A percentile compares a stretch with the other conserved stretches of the same genome.
Evolutionary conservation across 2,797 vertebrate species (phyloP).

Genomic region (Mormyrops boulengeri): DNA sequence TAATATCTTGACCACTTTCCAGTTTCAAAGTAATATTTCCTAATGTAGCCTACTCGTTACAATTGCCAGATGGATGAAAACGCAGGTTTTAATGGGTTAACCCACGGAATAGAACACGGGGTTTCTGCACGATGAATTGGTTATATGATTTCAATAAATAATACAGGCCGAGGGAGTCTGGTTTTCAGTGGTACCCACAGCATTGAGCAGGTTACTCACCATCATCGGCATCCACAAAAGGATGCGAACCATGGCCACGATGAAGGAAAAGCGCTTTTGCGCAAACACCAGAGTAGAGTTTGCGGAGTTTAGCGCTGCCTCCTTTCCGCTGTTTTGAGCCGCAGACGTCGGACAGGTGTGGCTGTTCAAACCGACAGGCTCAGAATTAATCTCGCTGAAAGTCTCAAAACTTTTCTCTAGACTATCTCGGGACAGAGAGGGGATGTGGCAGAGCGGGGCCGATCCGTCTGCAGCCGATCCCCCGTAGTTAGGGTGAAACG

Average conservation of each 20-base stretch:
- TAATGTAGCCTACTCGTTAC: neutral
- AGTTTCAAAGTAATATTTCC: neutral
- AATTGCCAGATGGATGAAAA: neutral
- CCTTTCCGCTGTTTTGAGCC: conserved; percentile 34
- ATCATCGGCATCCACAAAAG: conserved; percentile 95
- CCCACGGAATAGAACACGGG: neutral
- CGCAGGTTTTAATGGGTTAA: neutral
- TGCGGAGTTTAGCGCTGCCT: conserved; percentile 34
- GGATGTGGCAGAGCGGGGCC: conserved; percentile 51
- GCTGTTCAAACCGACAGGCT: conserved; percentile 43
- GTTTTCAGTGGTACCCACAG: neutral
- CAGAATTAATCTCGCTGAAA: conserved; percentile 51
- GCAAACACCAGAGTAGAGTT: conserved; percentile 67
- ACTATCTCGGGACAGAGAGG: conserved; percentile 61
- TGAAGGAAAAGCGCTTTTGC: conserved; percentile 89
- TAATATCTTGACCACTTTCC: neutral
- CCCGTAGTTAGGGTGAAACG: conserved; percentile 51
- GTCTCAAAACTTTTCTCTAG: conserved; percentile 55
- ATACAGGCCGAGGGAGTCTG: neutral
- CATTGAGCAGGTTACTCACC: conserved; percentile 62
- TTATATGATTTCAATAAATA: neutral
- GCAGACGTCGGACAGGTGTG: conserved; percentile 38
- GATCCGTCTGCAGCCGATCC: conserved; percentile 54
- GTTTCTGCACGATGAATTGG: neutral
- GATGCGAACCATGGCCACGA: conserved; percentile 78